Base-by-base conservation (phyloP, 2,797 vertebrate species). In the Molossus alvarezi region DNA sequence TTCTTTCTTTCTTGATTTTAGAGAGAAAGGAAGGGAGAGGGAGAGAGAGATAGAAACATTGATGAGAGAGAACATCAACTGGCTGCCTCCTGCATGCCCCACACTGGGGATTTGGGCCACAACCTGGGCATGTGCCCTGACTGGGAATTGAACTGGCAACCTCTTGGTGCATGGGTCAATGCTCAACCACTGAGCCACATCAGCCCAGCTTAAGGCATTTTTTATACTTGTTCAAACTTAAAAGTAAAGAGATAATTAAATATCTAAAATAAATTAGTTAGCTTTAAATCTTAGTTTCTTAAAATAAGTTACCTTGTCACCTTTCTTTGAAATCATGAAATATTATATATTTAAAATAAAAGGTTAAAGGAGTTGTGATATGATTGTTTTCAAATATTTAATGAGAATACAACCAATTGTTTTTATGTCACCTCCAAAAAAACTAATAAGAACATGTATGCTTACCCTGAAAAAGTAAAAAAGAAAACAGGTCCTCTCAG, bases 201-300 rank as follows among this genome's bases (percentile, higher is more conserved):
- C 41, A 45, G 41, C 41, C 41, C 41, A 5, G 41, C 41, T 45
- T 45, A 64, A 57, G 27, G 15, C 62, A 64, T 60, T 95, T 96
- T 17, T 58, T 88, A 48, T 69, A 82, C 37, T 58, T 64, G 65
- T 20, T 57, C 37, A 76, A 37, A 64, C 57, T 80, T 85, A 60
- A 95, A 57, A 96, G 25, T 62, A 88, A 94, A 82, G 76, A 83
- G 51, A 73, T n/a, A 95, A 84, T 73, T 88, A 88, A 71, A 48
- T 88, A 20, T 75, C 82, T 90, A 88, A 94, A 88, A 90, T 67
- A 96, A 87, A 69, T 92, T 87, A 96, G 94, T 82, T 90, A 94
- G 27, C 65, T 82, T 88, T 27, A 94, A 95, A 76, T 79, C 14
- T 90, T 86, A 71, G 37, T 86, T 95, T 64, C 88, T 96, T 73